These are phyloP conservation scores for Toxotes jaculatrix DNA, from an alignment of 2,113 vertebrate genomes.

Conservation along the genomic window DNA sequence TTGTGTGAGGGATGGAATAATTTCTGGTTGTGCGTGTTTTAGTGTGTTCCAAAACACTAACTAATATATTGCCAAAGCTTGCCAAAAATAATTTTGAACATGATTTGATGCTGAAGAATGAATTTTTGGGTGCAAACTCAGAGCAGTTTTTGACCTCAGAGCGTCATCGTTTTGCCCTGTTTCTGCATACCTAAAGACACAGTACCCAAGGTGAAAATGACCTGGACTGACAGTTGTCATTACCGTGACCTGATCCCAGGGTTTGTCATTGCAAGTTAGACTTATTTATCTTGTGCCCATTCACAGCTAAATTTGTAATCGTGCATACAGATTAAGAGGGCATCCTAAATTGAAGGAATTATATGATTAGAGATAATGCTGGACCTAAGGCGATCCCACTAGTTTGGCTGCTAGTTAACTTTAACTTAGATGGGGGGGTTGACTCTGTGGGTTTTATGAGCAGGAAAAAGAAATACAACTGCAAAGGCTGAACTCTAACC, in stretches of 20 bases:
- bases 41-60: constrained; percentile 53
- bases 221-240: background rate
- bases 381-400: background rate
- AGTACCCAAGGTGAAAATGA: background rate
- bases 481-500: constrained; percentile 65
- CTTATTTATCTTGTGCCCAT: constrained; percentile 22
- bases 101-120: constrained; percentile 34
- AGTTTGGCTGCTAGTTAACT: constrained; percentile 1
- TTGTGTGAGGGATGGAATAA: constrained; percentile 52
- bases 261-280: constrained; percentile 5
- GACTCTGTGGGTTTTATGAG: constrained; percentile 34
- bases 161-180: background rate
- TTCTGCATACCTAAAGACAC: background rate
- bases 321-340: constrained; percentile 19
- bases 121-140: background rate
- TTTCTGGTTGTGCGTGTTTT: constrained; percentile 48
- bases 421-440: background rate
- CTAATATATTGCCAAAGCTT: constrained; percentile 44
- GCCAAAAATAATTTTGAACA: constrained; percentile 51
- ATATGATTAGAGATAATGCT: background rate
- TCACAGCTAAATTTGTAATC: constrained; percentile 24
- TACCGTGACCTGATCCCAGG: background rate
- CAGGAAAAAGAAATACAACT: constrained; percentile 64
- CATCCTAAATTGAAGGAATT: constrained; percentile 5
- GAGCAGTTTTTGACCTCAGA: background rate